Base-by-base conservation (phyloP, 2,797 vertebrate genomes). In the Typhlichthys eigenmanni region DNA sequence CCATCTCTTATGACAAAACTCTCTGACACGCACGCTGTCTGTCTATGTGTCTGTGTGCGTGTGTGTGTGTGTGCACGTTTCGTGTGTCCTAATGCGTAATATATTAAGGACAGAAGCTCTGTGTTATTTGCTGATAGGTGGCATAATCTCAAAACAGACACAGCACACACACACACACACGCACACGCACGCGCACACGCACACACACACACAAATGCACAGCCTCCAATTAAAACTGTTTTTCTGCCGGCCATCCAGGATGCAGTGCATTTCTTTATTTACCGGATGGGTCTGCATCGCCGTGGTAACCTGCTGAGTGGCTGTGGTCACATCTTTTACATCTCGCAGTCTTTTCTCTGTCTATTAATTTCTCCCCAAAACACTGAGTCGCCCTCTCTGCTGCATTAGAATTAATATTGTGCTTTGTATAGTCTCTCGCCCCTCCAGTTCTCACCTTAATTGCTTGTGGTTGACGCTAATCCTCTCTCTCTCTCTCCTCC, bases 221-320 rank as follows among this genome's bases (percentile, higher is more conserved):
- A 19, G 51, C 49, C 50, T 46, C 43, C 64, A 75, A 80, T 80
- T 80, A 70, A 76, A 75, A 43, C 24, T 49, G 54, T 74, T 70
- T 69, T 64, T 13, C 50, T 67, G 54, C 29, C 24, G 13, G 54
- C 58, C 38, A 69, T 47, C 54, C 56, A 58, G 50, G 24, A 19
- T 69, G 47, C 56, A 51, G 55, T 34, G 48, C 5, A 1, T 47
- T 72, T 62, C 12, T 63, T 49, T 62, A 57, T 74, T 72, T 60
- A 59, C 1, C 2, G 34, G 47, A 69, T 78, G 65, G 6, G 58
- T 49, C 62, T 59, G 58, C 46, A 55, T 72, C 69, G 47, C 51
- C 54, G 46, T 72, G 61, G 69, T 69, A 73, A 24, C 72, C 63
- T 76, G 69, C 69, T 61, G 72, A 60, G 64, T 58, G n/a, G 52